Percentiles rank a stretch among this genome's conserved stretches.
phyloP scores from a whole-genome alignment of 2,797 vertebrate species.

The Cheirogaleus major region DNA sequence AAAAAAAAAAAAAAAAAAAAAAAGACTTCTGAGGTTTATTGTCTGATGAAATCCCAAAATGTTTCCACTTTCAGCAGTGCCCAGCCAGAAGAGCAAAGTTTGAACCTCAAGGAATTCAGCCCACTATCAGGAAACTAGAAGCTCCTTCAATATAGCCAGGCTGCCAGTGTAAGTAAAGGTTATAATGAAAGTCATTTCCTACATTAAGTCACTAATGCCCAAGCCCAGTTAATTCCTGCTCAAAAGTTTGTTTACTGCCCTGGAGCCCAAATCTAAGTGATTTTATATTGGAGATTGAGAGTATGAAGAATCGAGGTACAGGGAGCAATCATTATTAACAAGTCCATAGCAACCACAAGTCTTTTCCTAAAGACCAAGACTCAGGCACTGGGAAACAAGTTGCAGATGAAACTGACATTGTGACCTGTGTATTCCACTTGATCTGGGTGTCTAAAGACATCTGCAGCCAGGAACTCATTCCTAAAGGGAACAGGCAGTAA shows the following conservation, averaged over 20 bases:
- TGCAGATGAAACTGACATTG: conserved; percentile 53
- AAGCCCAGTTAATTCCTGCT: conserved; percentile 68
- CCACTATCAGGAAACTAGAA: neutral
- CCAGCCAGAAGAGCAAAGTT: neutral
- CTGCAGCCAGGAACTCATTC: neutral
- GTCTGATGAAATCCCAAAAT: neutral
- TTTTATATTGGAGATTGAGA: conserved; percentile 61
- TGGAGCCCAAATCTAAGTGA: conserved; percentile 64
- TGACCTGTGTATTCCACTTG: conserved; percentile 53
- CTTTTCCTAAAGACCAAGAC: conserved; percentile 62
- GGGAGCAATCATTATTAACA: conserved; percentile 72
- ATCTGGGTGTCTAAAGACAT: conserved; percentile 38
- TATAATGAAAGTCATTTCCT: conserved; percentile 66
- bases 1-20: neutral
- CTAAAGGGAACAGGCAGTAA: conserved; percentile 36
- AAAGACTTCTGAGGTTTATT: neutral
- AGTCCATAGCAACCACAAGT: conserved; percentile 77
- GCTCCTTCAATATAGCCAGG: neutral
- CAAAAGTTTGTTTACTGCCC: conserved; percentile 74
- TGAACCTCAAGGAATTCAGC: neutral
- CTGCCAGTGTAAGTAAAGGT: conserved; percentile 55
- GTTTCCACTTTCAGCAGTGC: neutral
- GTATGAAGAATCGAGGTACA: conserved; percentile 43
- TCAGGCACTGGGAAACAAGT: conserved; percentile 49
- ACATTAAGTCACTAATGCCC: conserved; percentile 71